phyloP scores from a whole-genome alignment of 2,113 vertebrate genomes.

The Tor tambroides region DNA sequence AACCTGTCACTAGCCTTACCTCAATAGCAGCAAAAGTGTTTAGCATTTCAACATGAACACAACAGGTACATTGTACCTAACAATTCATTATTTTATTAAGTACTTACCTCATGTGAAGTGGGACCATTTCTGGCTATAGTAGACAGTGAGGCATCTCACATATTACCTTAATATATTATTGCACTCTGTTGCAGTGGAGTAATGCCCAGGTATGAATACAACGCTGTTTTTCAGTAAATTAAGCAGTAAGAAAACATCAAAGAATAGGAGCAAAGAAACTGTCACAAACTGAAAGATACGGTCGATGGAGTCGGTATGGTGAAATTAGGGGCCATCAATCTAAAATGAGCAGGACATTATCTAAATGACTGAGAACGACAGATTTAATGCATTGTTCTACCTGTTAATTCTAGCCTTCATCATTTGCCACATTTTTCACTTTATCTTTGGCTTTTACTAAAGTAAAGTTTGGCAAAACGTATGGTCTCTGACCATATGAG shows the following conservation, averaged over 20 bases:
- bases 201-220: conserved; percentile 53
- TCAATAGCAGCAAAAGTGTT: no score
- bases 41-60: no score
- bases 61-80: no score
- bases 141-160: not conserved
- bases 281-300: conserved; percentile 81
- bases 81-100: no score
- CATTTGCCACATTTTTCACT: conserved; percentile 56
- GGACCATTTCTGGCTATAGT: not conserved
- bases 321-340: conserved; percentile 79
- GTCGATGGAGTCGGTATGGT: conserved; percentile 77
- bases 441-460: conserved; percentile 75
- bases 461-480: conserved; percentile 80
- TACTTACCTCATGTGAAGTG: no score
- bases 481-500: conserved; percentile 77
- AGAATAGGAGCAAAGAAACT: conserved; percentile 79
- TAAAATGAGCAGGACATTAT: conserved; percentile 88
- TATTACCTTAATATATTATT: not conserved
- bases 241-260: conserved; percentile 82
- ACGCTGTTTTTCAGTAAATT: conserved; percentile 81
- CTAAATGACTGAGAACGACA: conserved; percentile 86
- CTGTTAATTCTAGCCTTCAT: conserved; percentile 82
- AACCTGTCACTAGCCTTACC: no score
- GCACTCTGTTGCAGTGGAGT: not conserved
- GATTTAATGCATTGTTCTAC: conserved; percentile 83